Evolutionary conservation across 1,140 invertebrate genomes (phyloP), one percentile per base, ranked within the genome.

Genomic region (Drosophila arizonae): DNA sequence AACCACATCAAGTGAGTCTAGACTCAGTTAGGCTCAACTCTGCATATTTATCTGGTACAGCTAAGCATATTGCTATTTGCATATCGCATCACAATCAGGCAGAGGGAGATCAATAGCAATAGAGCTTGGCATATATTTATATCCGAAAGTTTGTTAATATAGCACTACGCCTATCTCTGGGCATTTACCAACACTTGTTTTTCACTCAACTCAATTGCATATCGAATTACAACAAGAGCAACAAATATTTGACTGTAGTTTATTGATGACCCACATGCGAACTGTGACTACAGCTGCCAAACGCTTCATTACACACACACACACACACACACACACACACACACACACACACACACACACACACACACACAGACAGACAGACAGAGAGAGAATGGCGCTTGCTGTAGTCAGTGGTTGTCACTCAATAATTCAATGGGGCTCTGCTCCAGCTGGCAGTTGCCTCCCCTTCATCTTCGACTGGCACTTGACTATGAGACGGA

Each of bases 251-350:
- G 61, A 43, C 39, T 41, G 45, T 41, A 52, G 52, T 64, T 50
- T 76, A 85, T 85, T 81, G 74, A 85, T 85, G 78, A 69, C 51
- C 48, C 81, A 77, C 79, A 81, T 77, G 77, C 51, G 60, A 69
- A 69, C 52, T 56, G 71, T 77, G 72, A 74, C 61, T 67, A 54
- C 48, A 75, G 51, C 21, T 61, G 52, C 36, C 79, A 58, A 70
- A 72, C 57, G 78, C 78, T 81, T 81, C 78, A 85, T 79, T 80
- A 81, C 62, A 77, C 71, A 63, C 43, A 62, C 24, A 50, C 61
- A 66, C 24, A 71, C 24, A 60, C 36, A 41, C 10, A 41, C 15
- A 69, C 9, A 8, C 21, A 4, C n/a, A 30, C n/a, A 8, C 5
- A 6, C 0, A 8, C 71, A 63, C 43, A 62, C 24, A 50, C 61